These are phyloP conservation scores for Stegostoma tigrinum DNA, from an alignment of 2,113 vertebrate species.

Conservation along the genomic window DNA sequence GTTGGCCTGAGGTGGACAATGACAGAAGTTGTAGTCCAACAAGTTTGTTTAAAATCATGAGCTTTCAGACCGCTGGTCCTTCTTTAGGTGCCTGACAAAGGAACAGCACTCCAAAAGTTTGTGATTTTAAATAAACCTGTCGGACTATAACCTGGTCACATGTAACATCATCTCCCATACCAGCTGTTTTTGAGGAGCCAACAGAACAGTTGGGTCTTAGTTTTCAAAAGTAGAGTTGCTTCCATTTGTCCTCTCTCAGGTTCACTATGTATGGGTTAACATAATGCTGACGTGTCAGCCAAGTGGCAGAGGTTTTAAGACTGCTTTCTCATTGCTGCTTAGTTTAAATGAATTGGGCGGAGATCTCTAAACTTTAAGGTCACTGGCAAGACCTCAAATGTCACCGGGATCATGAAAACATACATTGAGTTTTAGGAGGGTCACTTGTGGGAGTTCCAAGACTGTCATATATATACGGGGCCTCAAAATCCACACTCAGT, in stretches of 20 bases:
- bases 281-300: background rate
- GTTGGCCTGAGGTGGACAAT: too few species aligned
- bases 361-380: background rate
- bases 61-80: too few species aligned
- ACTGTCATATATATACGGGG: background rate
- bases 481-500: background rate
- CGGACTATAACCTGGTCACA: too few species aligned
- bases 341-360: background rate
- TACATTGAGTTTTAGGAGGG: background rate
- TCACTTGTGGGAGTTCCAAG: background rate
- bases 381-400: background rate
- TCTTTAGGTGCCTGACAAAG: too few species aligned
- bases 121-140: too few species aligned
- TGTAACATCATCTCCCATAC: too few species aligned
- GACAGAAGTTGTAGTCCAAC: too few species aligned
- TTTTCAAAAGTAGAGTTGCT: background rate
- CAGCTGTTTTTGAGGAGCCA: background rate
- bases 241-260: background rate
- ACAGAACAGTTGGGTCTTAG: background rate
- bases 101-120: too few species aligned
- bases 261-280: background rate
- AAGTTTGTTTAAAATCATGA: too few species aligned
- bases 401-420: background rate
- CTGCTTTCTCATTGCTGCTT: background rate
- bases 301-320: background rate